Conservation (phyloP, 2,888 invertebrate species). For the Rhogogaster chlorosoma region DNA sequence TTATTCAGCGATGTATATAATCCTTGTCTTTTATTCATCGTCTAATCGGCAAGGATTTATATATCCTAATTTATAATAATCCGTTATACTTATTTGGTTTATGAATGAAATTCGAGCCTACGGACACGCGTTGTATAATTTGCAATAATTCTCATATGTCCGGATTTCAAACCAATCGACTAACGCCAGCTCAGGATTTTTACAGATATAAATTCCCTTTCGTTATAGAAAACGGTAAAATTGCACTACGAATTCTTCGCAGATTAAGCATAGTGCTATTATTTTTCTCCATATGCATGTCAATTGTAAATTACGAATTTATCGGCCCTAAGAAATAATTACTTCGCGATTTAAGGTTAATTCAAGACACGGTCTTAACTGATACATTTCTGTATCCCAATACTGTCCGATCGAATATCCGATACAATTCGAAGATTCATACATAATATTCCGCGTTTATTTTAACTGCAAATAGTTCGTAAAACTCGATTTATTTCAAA, state of each 20-base stretch:
- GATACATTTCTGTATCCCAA: neutral
- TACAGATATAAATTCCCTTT: conserved; percentile 68
- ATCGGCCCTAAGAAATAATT: neutral
- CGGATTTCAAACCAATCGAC: conserved; percentile 66
- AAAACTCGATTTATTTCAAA: neutral
- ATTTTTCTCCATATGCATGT: neutral
- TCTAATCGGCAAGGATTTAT: neutral
- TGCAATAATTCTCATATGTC: neutral
- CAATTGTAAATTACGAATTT: neutral
- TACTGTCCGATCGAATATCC: neutral
- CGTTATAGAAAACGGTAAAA: conserved; percentile 57
- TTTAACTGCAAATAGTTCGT: neutral
- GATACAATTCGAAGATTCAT: neutral
- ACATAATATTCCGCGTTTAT: neutral
- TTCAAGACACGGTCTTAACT: neutral
- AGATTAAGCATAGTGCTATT: neutral
- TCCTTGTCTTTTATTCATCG: neutral
- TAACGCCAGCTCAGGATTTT: conserved; percentile 74
- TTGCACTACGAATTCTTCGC: neutral
- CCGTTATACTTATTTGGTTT: neutral
- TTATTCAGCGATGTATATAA: neutral
- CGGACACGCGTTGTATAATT: neutral
- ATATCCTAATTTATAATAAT: neutral
- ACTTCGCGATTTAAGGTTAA: neutral
- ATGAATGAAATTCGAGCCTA: neutral